Evolutionary conservation across 2,888 invertebrate genomes (phyloP).

Genomic region (Dexiosoma caninum): DNA sequence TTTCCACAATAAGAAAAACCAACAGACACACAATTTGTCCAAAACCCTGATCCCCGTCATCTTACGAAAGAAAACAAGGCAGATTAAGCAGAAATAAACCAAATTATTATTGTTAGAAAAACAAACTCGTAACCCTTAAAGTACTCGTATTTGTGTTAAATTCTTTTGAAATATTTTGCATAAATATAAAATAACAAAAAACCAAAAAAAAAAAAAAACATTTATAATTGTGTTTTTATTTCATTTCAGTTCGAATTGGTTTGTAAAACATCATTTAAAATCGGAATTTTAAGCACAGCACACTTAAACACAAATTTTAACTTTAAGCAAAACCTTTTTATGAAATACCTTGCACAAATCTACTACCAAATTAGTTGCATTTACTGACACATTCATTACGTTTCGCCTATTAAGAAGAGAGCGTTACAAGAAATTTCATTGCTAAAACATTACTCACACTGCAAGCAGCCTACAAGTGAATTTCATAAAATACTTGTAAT

Average conservation of each 20-base stretch:
- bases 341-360: no score
- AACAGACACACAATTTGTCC: constrained; percentile 22
- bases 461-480: no score
- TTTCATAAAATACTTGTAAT: no score
- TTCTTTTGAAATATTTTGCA: constrained; percentile 76
- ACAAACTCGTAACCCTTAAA: constrained; percentile 62
- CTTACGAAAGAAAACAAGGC: background rate
- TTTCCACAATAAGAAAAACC: constrained; percentile 11
- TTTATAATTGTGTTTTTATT: constrained; percentile 63
- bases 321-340: no score
- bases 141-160: constrained; percentile 72
- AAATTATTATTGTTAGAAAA: constrained; percentile 21
- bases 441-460: no score
- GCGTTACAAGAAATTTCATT: no score
- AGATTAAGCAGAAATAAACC: no score
- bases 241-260: constrained; percentile 61
- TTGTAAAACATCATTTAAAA: constrained; percentile 20
- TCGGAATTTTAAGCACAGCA: constrained; percentile 16
- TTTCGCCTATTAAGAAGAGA: no score
- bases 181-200: constrained; percentile 75
- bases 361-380: no score
- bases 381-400: no score
- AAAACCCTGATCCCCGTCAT: background rate
- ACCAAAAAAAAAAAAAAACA: constrained; percentile 64
- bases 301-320: background rate